Base-by-base conservation (phyloP, 2,113 vertebrate species). In the Monarcha castaneiventris region DNA sequence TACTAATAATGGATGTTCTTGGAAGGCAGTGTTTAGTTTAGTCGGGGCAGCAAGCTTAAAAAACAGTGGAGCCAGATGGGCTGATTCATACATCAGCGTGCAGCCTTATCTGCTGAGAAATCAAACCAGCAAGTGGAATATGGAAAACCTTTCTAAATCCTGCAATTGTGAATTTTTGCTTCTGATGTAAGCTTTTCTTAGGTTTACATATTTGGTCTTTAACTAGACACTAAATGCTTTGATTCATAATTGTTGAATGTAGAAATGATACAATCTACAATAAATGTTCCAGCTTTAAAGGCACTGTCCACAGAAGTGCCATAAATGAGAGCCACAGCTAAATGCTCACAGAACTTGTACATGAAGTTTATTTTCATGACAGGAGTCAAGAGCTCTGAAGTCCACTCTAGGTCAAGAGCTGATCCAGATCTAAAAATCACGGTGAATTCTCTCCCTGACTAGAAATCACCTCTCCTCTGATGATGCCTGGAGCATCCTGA, bases 1-100 rank as follows among this genome's bases (percentile, higher is more conserved):
- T 95, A 87, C 41, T 90, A 75, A 95, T 90, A 80, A 94, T 33
- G 27, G 86, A 73, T n/a, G 7, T 94, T 97, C 61, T 83, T 91
- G 73, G 89, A 97, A 96, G 78, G 32, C 66, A 86, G 87, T 51
- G 69, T 72, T n/a, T n/a, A n/a, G 68, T 94, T 64, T 63, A 94
- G 55, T 93, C 0, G 3, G 66, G 88, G 74, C 73, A 94, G 68
- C 83, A 85, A 96, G 59, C 83, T 92, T 85, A 69, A 84, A 72
- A 62, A 96, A 73, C 39, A 35, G 55, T 94, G 25, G 74, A 95
- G 91, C 80, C 95, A 97, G 88, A 91, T 49, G 80, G 87, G 66
- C 93, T 89, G 77, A 90, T 87, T 69, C 66, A 90, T 61, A 73
- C 64, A 72, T 81, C 90, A 94, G 76, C 0, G 1, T 51, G 82